phyloP scores from a whole-genome alignment of 2,797 vertebrate species.

The Ctenopoma kingsleyae region DNA sequence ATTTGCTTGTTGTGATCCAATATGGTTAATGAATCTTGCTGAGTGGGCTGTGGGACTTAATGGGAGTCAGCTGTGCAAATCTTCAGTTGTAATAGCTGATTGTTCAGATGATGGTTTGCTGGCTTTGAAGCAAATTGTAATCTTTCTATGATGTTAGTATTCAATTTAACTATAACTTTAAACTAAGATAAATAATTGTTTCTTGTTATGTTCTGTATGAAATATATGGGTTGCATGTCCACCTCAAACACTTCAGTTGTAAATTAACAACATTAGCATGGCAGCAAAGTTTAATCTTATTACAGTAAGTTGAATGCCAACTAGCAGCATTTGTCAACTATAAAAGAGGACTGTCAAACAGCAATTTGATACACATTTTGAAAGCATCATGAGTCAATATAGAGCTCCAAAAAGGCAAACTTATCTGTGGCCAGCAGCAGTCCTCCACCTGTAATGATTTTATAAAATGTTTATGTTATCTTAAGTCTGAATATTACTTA shows the following conservation, averaged over 20 bases:
- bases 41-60: slow-evolving; percentile 66
- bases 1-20: slow-evolving; percentile 70
- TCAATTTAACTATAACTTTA: slow-evolving; percentile 20
- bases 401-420: slow-evolving; percentile 22
- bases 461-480: slow-evolving; percentile 41
- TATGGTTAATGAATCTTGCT: slow-evolving; percentile 70
- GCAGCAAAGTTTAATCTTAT: slow-evolving; percentile 34
- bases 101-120: slow-evolving; percentile 58
- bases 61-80: slow-evolving; percentile 71
- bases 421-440: slow-evolving; percentile 38
- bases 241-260: slow-evolving; percentile 25
- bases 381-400: slow-evolving; percentile 40
- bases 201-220: not conserved
- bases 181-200: not conserved
- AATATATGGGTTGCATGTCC: not conserved
- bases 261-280: slow-evolving; percentile 21
- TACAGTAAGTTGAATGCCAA: slow-evolving; percentile 33
- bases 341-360: slow-evolving; percentile 46
- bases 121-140: slow-evolving; percentile 40
- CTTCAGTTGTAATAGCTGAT: slow-evolving; percentile 66
- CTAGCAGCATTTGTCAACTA: slow-evolving; percentile 40
- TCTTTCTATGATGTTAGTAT: slow-evolving; percentile 37
- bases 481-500: slow-evolving; percentile 28
- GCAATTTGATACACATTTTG: slow-evolving; percentile 44
- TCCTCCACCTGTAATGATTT: slow-evolving; percentile 55